These are phyloP conservation scores for Phoeniculus purpureus DNA, from an alignment of 2,797 vertebrate genomes.

Conservation along the genomic window DNA sequence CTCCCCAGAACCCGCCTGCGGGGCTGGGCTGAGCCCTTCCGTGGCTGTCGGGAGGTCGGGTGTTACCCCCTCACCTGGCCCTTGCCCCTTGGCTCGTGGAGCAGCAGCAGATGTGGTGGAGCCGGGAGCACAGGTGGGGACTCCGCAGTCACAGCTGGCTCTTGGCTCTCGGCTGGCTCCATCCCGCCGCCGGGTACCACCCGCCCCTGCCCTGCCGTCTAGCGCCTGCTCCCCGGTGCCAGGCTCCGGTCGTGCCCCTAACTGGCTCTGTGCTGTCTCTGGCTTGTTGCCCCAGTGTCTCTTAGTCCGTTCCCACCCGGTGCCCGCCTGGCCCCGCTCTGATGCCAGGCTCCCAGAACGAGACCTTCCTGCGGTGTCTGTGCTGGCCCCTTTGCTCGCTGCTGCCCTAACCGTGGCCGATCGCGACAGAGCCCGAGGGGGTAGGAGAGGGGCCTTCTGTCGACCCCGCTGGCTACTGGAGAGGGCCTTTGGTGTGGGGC, in stretches of 20 bases:
- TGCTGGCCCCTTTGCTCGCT: constrained; percentile 58
- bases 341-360: constrained; percentile 53
- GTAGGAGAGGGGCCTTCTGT: constrained; percentile 66
- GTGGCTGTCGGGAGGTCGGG: background rate
- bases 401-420: constrained; percentile 54
- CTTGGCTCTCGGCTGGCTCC: constrained; percentile 43
- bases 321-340: constrained; percentile 59
- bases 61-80: rapidly evolving
- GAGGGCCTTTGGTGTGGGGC: rapidly evolving
- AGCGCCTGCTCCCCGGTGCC: too few species aligned
- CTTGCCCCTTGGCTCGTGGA: background rate
- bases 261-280: constrained; percentile 50
- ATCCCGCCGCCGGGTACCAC: background rate
- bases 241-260: background rate
- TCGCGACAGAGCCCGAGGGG: constrained; percentile 54
- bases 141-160: background rate
- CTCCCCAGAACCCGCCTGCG: background rate
- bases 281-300: constrained; percentile 69
- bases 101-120: background rate
- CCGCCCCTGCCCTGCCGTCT: background rate
- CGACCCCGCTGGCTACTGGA: background rate
- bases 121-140: background rate
- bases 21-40: background rate
- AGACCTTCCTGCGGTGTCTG: constrained; percentile 64
- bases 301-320: constrained; percentile 61